Evolutionary conservation across 2,113 vertebrate species (phyloP).

Genomic region (Alouatta palliata): DNA sequence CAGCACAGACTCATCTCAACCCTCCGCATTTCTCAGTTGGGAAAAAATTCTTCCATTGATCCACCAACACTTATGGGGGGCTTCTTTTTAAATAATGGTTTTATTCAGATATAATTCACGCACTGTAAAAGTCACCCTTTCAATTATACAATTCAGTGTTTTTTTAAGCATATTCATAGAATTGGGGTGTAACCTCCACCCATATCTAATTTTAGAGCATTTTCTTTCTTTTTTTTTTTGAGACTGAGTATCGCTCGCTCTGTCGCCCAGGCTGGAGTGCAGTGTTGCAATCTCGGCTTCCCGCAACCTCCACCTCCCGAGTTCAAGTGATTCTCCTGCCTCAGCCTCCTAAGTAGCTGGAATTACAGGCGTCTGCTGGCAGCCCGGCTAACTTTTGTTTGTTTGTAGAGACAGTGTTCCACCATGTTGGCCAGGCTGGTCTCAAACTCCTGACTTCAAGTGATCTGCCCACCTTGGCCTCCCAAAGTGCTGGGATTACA

Average conservation of each 20-base stretch:
- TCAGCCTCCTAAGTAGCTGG: background rate
- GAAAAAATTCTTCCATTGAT: background rate
- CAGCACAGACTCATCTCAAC: accelerated
- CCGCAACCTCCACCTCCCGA: background rate
- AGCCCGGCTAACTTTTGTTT: background rate
- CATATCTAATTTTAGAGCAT: no score
- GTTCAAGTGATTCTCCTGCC: background rate
- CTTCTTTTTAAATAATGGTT: background rate
- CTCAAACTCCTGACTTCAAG: background rate
- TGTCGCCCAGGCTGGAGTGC: background rate
- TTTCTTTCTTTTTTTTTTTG: no score
- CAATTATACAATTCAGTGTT: background rate
- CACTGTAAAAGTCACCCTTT: background rate
- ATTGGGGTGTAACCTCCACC: no score
- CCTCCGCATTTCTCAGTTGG: background rate
- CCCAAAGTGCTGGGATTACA: background rate
- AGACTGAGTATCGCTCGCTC: no score
- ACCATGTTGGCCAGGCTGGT: background rate
- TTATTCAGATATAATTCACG: background rate
- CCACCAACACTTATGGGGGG: background rate
- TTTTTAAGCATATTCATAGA: background rate
- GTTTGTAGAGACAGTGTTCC: no score
- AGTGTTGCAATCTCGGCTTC: no score
- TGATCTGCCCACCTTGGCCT: background rate
- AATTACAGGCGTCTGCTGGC: background rate